Evolutionary conservation across 2,113 vertebrate genomes (phyloP).

Genomic region (Zosterops borbonicus): DNA sequence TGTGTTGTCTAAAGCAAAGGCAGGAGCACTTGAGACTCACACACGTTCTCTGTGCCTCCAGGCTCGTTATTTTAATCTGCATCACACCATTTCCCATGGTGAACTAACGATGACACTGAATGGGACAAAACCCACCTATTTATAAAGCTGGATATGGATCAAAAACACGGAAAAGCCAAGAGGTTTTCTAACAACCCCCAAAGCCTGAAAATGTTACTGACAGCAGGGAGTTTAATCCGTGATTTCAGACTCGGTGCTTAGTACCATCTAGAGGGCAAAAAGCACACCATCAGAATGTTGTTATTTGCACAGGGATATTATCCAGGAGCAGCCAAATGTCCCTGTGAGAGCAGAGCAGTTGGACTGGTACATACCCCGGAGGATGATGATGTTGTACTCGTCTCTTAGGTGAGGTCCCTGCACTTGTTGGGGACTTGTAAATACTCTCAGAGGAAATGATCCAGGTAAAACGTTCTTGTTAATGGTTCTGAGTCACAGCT

Average conservation of each 20-base stretch:
- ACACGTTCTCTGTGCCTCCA: neutral
- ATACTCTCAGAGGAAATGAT: neutral
- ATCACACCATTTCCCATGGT: neutral
- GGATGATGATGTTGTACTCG: neutral
- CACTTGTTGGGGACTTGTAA: neutral
- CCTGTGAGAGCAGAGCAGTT: neutral
- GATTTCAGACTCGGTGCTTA: neutral
- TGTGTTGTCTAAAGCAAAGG: conserved; percentile 31
- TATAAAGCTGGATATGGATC: conserved; percentile 4
- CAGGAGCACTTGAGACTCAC: neutral
- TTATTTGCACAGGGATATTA: neutral
- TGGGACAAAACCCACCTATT: neutral
- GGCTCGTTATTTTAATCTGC: conserved; percentile 30
- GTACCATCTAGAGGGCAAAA: conserved; percentile 48
- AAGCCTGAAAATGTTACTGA: neutral
- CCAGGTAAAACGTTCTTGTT: neutral
- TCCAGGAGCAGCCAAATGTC: neutral
- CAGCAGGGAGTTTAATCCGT: neutral
- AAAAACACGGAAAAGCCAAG: neutral
- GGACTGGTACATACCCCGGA: fast-evolving
- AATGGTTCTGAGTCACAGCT: neutral
- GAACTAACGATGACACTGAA: conserved; percentile 6
- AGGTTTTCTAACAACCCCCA: neutral
- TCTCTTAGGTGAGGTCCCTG: neutral
- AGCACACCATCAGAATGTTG: neutral